phyloP scores from a whole-genome alignment of 1,140 invertebrate species.

The Euwallacea fornicatus region DNA sequence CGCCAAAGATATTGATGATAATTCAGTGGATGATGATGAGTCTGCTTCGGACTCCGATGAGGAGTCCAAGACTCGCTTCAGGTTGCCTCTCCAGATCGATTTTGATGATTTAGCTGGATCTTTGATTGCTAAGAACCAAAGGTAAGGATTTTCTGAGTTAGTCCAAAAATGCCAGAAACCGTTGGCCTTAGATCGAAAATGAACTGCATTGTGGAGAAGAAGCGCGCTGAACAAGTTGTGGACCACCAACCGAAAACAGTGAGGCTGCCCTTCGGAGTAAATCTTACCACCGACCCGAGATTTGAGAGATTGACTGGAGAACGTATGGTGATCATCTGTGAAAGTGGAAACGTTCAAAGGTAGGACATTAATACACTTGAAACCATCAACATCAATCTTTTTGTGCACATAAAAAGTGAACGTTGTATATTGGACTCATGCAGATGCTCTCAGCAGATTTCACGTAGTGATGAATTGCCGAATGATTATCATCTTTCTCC shows the following conservation, averaged over 20 bases:
- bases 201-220: slow-evolving; percentile 86
- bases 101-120: slow-evolving; percentile 77
- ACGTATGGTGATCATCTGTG: slow-evolving; percentile 82
- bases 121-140: slow-evolving; percentile 73
- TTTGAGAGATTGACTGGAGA: slow-evolving; percentile 77
- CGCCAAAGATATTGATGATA: slow-evolving; percentile 46
- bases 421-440: neutral
- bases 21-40: slow-evolving; percentile 41
- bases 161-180: neutral
- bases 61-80: slow-evolving; percentile 67
- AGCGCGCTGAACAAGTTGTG: slow-evolving; percentile 77
- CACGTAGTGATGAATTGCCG: neutral
- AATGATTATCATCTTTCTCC: no score
- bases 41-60: slow-evolving; percentile 52
- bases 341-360: slow-evolving; percentile 72
- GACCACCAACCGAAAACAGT: slow-evolving; percentile 71
- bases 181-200: slow-evolving; percentile 63
- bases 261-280: slow-evolving; percentile 66
- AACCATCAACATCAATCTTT: no score
- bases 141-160: slow-evolving; percentile 44
- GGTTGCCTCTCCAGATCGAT: slow-evolving; percentile 76
- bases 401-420: neutral
- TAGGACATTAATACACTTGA: slow-evolving; percentile 38
- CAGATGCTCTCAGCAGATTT: no score
- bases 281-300: slow-evolving; percentile 71